A percentile compares a stretch with the other conserved stretches of the same genome.
Evolutionary conservation across 2,888 invertebrate species (phyloP).

Genomic region (Mayetiola destructor): DNA sequence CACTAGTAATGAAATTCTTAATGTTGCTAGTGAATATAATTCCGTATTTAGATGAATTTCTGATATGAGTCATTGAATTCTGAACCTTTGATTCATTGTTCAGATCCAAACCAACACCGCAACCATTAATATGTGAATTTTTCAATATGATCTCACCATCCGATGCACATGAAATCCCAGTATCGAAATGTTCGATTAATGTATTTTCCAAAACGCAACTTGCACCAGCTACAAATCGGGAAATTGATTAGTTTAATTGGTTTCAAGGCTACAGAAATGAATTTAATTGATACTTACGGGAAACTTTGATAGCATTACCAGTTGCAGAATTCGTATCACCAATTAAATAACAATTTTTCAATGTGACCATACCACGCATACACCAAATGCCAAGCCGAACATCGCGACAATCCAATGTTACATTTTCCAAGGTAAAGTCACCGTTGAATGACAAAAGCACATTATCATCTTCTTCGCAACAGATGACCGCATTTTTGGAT

Average conservation of each 20-base stretch:
- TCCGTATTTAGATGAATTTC: slow-evolving; percentile 37
- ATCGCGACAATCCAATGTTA: slow-evolving; percentile 39
- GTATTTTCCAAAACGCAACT: slow-evolving; percentile 37
- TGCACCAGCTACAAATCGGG: slow-evolving; percentile 13
- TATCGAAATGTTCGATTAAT: slow-evolving; percentile 38
- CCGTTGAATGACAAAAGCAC: slow-evolving; percentile 39
- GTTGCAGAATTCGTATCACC: slow-evolving; percentile 39
- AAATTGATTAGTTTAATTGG: not conserved
- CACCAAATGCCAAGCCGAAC: slow-evolving; percentile 39
- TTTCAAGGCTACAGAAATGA: not conserved
- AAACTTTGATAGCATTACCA: slow-evolving; percentile 41
- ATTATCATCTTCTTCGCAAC: slow-evolving; percentile 37
- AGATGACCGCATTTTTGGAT: slow-evolving; percentile 26
- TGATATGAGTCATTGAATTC: slow-evolving; percentile 28
- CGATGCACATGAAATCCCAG: slow-evolving; percentile 32
- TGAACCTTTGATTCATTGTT: slow-evolving; percentile 32
- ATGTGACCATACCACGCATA: slow-evolving; percentile 36
- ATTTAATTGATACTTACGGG: slow-evolving; percentile 24
- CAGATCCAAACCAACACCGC: slow-evolving; percentile 32
- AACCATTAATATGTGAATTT: slow-evolving; percentile 27
- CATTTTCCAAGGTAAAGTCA: slow-evolving; percentile 38
- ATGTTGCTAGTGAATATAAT: slow-evolving; percentile 38
- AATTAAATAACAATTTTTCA: slow-evolving; percentile 39
- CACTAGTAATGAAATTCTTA: slow-evolving; percentile 18
- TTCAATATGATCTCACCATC: slow-evolving; percentile 26